Conservation (phyloP, 2,113 vertebrate species). For the Anolis sagrei region DNA sequence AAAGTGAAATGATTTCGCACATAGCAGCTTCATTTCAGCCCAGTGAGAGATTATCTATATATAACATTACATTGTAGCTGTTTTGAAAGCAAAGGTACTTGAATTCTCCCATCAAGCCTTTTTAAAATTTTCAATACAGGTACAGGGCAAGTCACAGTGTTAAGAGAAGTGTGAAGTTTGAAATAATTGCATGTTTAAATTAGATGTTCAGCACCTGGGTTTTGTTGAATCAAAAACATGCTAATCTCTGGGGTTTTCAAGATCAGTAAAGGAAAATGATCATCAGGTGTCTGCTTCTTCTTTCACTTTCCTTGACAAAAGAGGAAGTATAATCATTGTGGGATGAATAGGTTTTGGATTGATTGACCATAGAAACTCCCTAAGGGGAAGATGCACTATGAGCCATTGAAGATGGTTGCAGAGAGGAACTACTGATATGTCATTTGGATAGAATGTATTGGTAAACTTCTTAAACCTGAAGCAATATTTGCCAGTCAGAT, state of each 20-base stretch:
- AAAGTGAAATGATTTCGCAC: background rate
- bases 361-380: background rate
- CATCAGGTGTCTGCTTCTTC: constrained; percentile 22
- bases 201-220: constrained; percentile 16
- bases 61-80: background rate
- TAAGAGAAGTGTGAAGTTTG: constrained; percentile 9
- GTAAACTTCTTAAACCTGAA: background rate
- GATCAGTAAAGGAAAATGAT: constrained; percentile 34
- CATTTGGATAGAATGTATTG: too few relatives aligned
- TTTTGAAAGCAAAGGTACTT: constrained; percentile 8
- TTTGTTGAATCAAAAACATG: constrained; percentile 40
- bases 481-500: background rate
- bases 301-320: constrained; percentile 24
- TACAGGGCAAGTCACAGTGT: background rate
- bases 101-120: constrained; percentile 15
- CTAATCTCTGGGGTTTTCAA: constrained; percentile 25
- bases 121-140: constrained; percentile 5
- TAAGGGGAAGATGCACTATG: too few relatives aligned
- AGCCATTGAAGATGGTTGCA: too few relatives aligned
- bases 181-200: constrained; percentile 3
- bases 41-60: constrained; percentile 16
- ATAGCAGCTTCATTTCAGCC: constrained; percentile 7
- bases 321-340: constrained; percentile 37
- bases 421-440: too few relatives aligned
- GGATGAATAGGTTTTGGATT: background rate